A percentile compares a stretch with the other conserved stretches of the same genome.
phyloP scores from a whole-genome alignment of 35 echinoderm and acorn worm genomes.

The Ophioderma brevispina region DNA sequence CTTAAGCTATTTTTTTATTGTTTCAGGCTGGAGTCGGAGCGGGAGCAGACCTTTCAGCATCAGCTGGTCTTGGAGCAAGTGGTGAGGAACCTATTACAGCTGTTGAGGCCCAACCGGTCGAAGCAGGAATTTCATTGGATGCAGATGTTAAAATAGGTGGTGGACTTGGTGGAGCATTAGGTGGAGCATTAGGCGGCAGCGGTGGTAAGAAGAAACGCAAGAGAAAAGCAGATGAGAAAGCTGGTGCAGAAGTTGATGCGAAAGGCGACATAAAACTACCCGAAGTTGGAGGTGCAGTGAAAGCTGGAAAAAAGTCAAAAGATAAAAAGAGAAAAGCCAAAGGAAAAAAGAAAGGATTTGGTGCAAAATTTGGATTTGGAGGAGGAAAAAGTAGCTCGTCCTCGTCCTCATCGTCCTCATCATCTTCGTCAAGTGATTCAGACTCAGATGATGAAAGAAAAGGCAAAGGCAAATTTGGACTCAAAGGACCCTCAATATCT shows the following conservation, averaged over 20 bases:
- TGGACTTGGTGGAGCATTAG: slow-evolving; percentile 36
- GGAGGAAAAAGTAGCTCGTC: slow-evolving; percentile 15
- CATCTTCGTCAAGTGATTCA: slow-evolving; percentile 11
- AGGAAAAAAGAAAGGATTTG: slow-evolving; percentile 39
- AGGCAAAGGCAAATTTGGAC: slow-evolving; percentile 14
- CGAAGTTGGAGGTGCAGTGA: background rate
- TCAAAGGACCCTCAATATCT: background rate
- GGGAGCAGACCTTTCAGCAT: slow-evolving; percentile 35
- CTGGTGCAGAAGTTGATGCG: slow-evolving; percentile 26
- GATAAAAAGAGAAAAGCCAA: slow-evolving; percentile 7
- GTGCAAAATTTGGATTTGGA: slow-evolving; percentile 17
- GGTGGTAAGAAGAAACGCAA: background rate
- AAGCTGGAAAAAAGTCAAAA: slow-evolving; percentile 7
- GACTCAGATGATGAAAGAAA: slow-evolving; percentile 24
- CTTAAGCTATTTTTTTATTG: slow-evolving; percentile 14
- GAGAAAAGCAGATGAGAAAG: slow-evolving; percentile 33
- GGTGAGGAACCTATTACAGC: slow-evolving; percentile 53
- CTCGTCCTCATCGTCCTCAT: slow-evolving; percentile 45
- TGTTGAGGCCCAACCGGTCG: slow-evolving; percentile 62
- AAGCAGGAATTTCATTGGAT: slow-evolving; percentile 48
- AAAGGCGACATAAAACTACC: slow-evolving; percentile 39
- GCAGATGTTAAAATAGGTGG: slow-evolving; percentile 60
- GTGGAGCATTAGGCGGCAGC: slow-evolving; percentile 12
- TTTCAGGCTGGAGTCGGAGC: slow-evolving; percentile 37
- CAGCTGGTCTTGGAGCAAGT: slow-evolving; percentile 60